These are phyloP conservation scores for Gorsachius magnificus DNA, from an alignment of 2,797 vertebrate species.

Conservation along the genomic window DNA sequence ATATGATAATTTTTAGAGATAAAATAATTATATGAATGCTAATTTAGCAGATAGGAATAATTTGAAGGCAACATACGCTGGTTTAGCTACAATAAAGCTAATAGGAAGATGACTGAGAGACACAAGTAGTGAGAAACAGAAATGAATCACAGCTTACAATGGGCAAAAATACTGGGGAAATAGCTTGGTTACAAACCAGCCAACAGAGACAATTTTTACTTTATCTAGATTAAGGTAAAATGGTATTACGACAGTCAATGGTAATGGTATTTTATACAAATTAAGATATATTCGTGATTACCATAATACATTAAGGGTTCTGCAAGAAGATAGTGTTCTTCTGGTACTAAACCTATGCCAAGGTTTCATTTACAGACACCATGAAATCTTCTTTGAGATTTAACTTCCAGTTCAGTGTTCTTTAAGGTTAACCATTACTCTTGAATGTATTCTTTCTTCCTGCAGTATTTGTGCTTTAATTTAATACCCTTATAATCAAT, in stretches of 20 bases:
- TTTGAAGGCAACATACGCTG: background rate
- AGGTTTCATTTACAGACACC: background rate
- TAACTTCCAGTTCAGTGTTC: background rate
- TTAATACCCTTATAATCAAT: background rate
- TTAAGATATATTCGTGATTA: background rate
- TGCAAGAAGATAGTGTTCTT: background rate
- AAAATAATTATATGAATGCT: background rate
- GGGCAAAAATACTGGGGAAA: background rate
- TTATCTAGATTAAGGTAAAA: slow-evolving; percentile 9
- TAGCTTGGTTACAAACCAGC: background rate
- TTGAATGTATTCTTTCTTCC: background rate
- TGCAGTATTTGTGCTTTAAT: background rate
- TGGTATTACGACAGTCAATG: background rate
- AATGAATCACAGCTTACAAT: background rate
- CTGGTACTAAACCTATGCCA: background rate
- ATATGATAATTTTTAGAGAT: background rate
- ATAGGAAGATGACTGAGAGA: background rate
- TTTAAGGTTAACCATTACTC: background rate
- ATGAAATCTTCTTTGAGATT: background rate
- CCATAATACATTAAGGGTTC: background rate
- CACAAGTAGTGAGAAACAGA: background rate
- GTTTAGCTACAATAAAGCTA: background rate
- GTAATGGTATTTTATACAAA: background rate
- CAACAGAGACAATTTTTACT: background rate
- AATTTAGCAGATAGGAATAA: background rate